These are phyloP conservation scores for Chanos chanos DNA, from an alignment of 2,797 vertebrate genomes.

Conservation along the genomic window DNA sequence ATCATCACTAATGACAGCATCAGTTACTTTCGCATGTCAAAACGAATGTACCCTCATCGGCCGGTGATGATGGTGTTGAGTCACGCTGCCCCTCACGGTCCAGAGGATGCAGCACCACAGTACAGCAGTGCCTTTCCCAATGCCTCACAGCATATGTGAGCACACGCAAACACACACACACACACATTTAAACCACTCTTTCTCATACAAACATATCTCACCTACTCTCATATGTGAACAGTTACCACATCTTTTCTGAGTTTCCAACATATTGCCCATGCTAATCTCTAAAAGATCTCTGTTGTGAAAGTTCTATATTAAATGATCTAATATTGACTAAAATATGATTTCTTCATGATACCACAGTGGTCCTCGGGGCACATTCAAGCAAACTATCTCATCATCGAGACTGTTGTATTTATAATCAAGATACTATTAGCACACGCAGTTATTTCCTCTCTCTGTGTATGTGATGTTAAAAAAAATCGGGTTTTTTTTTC, in stretches of 20 bases:
- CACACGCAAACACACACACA: background rate
- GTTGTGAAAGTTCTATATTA: too few relatives aligned
- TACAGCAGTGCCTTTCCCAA: conserved; percentile 91
- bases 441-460: background rate
- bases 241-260: too few relatives aligned
- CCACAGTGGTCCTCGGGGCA: too few relatives aligned
- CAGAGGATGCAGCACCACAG: conserved; percentile 93
- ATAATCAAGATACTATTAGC: background rate
- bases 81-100: conserved; percentile 92
- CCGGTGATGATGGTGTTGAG: conserved; percentile 95
- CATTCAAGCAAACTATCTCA: too few relatives aligned
- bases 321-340: too few relatives aligned
- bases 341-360: too few relatives aligned
- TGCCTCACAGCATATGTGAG: conserved; percentile 97
- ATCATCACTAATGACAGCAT: conserved; percentile 95
- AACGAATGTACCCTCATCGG: conserved; percentile 91
- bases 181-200: too few relatives aligned
- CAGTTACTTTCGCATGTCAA: conserved; percentile 91
- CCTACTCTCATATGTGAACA: background rate
- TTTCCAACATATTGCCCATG: too few relatives aligned
- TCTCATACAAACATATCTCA: background rate
- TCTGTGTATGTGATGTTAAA: background rate
- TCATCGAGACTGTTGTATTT: background rate
- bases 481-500: background rate
- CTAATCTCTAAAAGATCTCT: too few relatives aligned